These are phyloP conservation scores for Lacerta viridis DNA, from an alignment of 2,797 vertebrate species.

Conservation along the genomic window DNA sequence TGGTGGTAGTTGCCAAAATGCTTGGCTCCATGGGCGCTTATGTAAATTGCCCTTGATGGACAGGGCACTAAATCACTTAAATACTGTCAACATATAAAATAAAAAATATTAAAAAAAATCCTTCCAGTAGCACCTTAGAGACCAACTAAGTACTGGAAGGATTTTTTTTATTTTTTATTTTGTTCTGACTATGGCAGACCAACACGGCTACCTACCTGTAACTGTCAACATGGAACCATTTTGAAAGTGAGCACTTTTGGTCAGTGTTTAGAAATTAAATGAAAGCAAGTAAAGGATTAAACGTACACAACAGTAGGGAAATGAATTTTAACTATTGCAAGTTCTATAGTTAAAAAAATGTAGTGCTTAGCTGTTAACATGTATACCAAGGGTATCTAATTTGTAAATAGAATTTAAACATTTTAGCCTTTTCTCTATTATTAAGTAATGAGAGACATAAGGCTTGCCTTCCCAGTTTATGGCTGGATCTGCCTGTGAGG, in stretches of 20 bases:
- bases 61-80: no score
- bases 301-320: not conserved
- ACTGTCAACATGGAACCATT: not conserved
- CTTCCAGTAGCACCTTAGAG: no score
- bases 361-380: not conserved
- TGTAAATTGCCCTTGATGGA: no score
- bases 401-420: not conserved
- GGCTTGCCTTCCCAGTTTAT: no score
- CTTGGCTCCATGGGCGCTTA: no score
- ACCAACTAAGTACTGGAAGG: no score
- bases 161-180: no score
- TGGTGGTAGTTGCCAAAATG: no score
- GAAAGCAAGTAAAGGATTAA: not conserved
- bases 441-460: not conserved
- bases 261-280: not conserved
- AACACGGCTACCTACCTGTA: no score
- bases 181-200: no score
- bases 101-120: no score
- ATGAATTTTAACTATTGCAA: not conserved
- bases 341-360: not conserved
- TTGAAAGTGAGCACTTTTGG: not conserved
- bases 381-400: not conserved
- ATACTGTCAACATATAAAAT: not conserved
- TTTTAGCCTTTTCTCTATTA: not conserved
- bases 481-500: no score